These are phyloP conservation scores for Cephus rjabovi DNA, from an alignment of 2,888 invertebrate genomes.

Conservation along the genomic window DNA sequence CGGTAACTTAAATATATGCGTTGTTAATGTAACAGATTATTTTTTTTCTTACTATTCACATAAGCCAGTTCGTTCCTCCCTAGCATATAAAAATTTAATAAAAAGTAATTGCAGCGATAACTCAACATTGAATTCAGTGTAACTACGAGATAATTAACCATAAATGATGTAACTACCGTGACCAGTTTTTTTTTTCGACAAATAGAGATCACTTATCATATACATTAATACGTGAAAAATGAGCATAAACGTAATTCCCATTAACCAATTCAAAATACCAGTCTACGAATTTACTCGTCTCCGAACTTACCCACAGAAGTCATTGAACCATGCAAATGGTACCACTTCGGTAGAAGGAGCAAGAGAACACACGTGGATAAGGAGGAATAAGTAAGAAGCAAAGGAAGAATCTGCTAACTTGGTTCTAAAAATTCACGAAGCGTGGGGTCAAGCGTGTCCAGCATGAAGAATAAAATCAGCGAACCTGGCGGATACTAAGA, in stretches of 20 bases:
- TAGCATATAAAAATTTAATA: not conserved
- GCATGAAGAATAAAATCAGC: constrained; percentile 27
- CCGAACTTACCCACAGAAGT: not conserved
- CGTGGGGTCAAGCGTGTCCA: constrained; percentile 46
- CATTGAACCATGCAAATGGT: not conserved
- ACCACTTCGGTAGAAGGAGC: not conserved
- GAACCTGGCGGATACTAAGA: not conserved
- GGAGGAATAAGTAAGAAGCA: not conserved
- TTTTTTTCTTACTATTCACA: not conserved
- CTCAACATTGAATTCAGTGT: not conserved
- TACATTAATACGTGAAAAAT: too few relatives aligned
- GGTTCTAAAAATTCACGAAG: constrained; percentile 42
- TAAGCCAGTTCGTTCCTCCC: not conserved
- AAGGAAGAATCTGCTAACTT: constrained; percentile 30
- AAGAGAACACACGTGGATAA: not conserved
- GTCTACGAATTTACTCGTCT: not conserved
- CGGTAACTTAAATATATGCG: not conserved
- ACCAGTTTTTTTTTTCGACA: not conserved
- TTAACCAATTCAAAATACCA: not conserved
- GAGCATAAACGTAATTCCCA: too few relatives aligned
- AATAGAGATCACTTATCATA: not conserved
- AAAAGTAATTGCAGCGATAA: not conserved
- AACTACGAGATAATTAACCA: not conserved
- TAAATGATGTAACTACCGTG: not conserved
- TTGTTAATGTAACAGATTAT: not conserved